Conservation (phyloP, 2,113 vertebrate species). For the Fulica atra region DNA sequence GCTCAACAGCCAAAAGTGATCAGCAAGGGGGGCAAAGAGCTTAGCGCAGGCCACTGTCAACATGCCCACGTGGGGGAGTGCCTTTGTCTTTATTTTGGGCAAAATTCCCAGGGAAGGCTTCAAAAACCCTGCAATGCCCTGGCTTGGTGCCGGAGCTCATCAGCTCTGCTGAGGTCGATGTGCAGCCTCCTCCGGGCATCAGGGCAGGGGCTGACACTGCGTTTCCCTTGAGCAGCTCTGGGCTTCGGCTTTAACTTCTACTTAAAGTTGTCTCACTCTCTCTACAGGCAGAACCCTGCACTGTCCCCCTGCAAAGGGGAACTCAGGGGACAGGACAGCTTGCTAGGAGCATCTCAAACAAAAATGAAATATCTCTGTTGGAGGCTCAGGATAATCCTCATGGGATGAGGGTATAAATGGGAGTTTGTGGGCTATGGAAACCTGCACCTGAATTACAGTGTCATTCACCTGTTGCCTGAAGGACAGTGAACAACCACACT, state of each 20-base stretch:
- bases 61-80: background rate
- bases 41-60: background rate
- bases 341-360: background rate
- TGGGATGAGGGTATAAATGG: background rate
- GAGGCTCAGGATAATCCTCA: background rate
- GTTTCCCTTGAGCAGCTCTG: accelerated
- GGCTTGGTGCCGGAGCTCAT: background rate
- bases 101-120: background rate
- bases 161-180: background rate
- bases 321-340: background rate
- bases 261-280: background rate
- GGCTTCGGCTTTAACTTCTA: background rate
- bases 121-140: background rate
- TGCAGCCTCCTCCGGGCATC: accelerated
- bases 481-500: background rate
- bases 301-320: background rate
- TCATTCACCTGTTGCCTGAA: background rate
- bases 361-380: background rate
- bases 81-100: background rate
- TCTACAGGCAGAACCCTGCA: background rate
- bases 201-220: background rate
- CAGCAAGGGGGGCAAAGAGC: slow-evolving; percentile 2
- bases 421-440: background rate
- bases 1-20: background rate
- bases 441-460: background rate